Evolutionary conservation across 2,888 invertebrate species (phyloP).

Genomic region (Tenthredo distinguenda): DNA sequence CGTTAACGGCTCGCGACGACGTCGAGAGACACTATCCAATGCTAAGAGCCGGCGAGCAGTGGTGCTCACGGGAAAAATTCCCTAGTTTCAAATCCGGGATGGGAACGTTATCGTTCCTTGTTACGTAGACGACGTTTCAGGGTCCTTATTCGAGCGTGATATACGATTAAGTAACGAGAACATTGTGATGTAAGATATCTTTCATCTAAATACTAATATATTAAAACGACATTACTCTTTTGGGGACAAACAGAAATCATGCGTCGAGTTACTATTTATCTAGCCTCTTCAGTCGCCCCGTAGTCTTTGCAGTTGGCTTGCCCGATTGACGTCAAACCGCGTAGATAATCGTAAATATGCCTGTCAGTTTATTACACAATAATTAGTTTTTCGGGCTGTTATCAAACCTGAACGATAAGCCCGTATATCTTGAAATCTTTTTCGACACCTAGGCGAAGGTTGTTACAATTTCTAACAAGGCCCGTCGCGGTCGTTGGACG

Average conservation of each 20-base stretch:
- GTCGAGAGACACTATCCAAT: not conserved
- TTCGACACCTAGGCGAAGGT: slow-evolving; percentile 26
- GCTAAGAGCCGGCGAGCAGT: not conserved
- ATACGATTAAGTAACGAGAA: not conserved
- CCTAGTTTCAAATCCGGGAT: not conserved
- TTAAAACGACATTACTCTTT: not conserved
- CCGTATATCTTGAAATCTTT: slow-evolving; percentile 62
- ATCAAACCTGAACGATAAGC: slow-evolving; percentile 26
- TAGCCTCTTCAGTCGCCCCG: not conserved
- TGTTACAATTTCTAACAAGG: slow-evolving; percentile 39
- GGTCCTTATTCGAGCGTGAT: not conserved
- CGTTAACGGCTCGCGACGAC: not conserved
- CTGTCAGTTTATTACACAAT: slow-evolving; percentile 60
- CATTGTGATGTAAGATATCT: not conserved
- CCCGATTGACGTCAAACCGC: slow-evolving; percentile 55
- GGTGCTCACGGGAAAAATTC: not conserved
- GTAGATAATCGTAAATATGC: slow-evolving; percentile 52
- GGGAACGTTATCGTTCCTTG: not conserved
- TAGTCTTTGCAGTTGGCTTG: slow-evolving; percentile 40
- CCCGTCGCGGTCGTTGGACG: slow-evolving; percentile 16
- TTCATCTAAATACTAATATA: not conserved
- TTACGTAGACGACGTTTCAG: not conserved
- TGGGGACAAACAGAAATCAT: not conserved
- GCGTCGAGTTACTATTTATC: not conserved
- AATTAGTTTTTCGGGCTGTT: slow-evolving; percentile 60